A percentile compares a stretch with the other conserved stretches of the same genome.
Conservation (phyloP, 2,113 vertebrate genomes). For the Charadrius vociferus region DNA sequence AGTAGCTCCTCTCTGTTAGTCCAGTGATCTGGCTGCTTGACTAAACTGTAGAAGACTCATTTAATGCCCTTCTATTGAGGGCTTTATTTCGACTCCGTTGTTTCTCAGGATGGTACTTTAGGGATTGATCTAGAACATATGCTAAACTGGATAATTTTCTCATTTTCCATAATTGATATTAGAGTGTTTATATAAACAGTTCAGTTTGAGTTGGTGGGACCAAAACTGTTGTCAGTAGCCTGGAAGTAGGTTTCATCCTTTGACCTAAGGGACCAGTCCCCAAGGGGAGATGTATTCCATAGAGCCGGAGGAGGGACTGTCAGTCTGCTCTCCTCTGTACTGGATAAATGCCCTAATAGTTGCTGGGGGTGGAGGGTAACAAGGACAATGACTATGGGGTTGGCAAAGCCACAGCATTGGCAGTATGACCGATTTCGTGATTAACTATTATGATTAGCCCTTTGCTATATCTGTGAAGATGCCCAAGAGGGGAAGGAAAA, state of each 20-base stretch:
- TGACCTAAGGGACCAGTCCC: not conserved
- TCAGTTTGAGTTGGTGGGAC: not conserved
- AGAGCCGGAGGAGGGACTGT: not conserved
- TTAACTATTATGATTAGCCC: not conserved
- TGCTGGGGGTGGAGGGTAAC: not conserved
- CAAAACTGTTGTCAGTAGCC: not conserved
- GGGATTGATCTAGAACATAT: not conserved
- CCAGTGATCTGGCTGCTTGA: not conserved
- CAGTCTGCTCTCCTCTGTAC: not conserved
- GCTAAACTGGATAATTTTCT: not conserved
- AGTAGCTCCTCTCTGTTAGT: not conserved
- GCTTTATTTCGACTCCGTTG: not conserved
- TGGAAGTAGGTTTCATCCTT: not conserved
- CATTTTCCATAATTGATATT: not conserved
- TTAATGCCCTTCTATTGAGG: not conserved
- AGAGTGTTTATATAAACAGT: not conserved
- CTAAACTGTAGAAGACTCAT: not conserved
- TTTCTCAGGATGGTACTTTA: not conserved
- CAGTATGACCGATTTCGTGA: not conserved
- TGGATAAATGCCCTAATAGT: not conserved
- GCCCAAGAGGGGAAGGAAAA: not conserved
- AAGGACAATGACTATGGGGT: not conserved
- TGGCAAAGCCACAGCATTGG: not conserved
- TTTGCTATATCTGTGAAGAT: not conserved
- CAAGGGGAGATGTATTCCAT: not conserved